phyloP scores from a whole-genome alignment of 2,888 invertebrate genomes.

The Orthosia gracilis region DNA sequence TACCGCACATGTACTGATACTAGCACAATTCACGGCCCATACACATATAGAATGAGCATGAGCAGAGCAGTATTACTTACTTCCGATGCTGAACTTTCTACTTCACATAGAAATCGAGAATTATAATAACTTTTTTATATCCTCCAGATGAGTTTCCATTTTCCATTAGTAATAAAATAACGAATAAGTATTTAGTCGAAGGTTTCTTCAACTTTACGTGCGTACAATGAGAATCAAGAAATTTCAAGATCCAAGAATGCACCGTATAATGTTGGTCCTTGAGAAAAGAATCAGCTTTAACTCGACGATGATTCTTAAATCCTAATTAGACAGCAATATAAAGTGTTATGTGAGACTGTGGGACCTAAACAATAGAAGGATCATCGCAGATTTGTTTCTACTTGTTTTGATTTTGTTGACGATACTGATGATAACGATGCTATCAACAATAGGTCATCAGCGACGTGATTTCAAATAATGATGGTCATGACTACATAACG shows the following conservation, averaged over 20 bases:
- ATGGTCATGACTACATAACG: not conserved
- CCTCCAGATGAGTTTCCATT: constrained; percentile 38
- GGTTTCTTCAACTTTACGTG: not conserved
- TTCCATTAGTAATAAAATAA: constrained; percentile 7
- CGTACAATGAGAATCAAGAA: not conserved
- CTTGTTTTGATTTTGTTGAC: not conserved
- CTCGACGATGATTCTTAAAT: not conserved
- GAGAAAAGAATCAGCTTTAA: not conserved
- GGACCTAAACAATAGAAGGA: constrained; percentile 34
- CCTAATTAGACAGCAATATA: constrained; percentile 23
- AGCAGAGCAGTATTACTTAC: constrained; percentile 53
- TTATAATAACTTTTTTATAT: constrained; percentile 33
- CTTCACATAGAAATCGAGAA: constrained; percentile 58
- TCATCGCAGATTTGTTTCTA: not conserved
- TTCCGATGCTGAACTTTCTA: constrained; percentile 60
- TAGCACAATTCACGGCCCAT: constrained; percentile 54
- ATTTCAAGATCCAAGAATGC: no score
- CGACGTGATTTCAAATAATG: constrained; percentile 8
- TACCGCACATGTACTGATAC: constrained; percentile 43
- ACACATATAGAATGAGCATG: constrained; percentile 57
- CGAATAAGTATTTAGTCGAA: not conserved
- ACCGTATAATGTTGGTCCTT: not conserved
- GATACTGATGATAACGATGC: not conserved
- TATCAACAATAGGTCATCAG: constrained; percentile 10
- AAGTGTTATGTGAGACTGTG: not conserved